Base-by-base conservation (phyloP, 2,797 vertebrate species). In the Paramormyrops hopkinsi region DNA sequence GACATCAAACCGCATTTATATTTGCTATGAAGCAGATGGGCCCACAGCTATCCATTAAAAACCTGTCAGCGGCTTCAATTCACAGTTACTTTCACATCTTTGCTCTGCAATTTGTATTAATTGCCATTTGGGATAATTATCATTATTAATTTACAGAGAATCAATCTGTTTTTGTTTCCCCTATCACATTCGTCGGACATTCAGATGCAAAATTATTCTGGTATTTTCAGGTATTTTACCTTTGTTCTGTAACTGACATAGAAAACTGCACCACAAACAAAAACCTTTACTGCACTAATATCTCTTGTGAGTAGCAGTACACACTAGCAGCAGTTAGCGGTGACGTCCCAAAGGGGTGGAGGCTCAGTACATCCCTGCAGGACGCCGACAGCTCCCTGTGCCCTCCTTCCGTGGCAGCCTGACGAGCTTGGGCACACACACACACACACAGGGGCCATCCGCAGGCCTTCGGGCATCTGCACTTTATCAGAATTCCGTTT, bases 11-110 rank as follows among this genome's bases (percentile, higher is more conserved):
- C 95, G 95, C 96, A 96, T 95, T 96, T 96, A 95, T 94, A 93
- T 96, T 96, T 96, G 96, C 95, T 95, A 94, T 94, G 95, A 96
- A 96, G 94, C 96, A 97, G 96, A 97, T 97, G 96, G 96, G 95
- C 96, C 96, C 93, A 95, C 94, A 96, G 96, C 95, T 93, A 97
- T 97, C 96, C 96, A 97, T 97, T 97, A 97, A 94, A 96, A 96
- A 94, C 93, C 95, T 96, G 96, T 97, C 96, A 97, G 95, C 95
- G 94, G 95, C 95, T 94, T 95, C 94, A 93, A 94, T 95, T 94
- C 93, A 93, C 95, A 96, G 95, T 95, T 95, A 95, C 95, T 96
- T 96, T 96, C 92, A 96, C 95, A 94, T 95, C 94, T 95, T 93
- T 93, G 93, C 94, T 94, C 93, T 92, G 91, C 93, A 92, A 91